Base-by-base conservation (phyloP, 2,797 vertebrate genomes). In the Fratercula arctica region DNA sequence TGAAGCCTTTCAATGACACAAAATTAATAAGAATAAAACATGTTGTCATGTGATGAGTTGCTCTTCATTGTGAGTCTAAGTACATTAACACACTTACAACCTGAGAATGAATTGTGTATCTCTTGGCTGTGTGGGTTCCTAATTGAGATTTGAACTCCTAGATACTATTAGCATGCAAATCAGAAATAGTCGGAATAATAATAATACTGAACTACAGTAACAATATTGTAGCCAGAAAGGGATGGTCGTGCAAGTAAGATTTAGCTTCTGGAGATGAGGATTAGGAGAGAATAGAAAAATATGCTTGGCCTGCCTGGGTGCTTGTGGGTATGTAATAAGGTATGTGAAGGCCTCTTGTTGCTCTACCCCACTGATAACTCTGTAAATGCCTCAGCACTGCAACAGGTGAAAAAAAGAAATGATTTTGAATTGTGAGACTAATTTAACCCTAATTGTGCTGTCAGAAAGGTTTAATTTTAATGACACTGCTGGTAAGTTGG, bases 111-210 rank as follows among this genome's bases (percentile, higher is more conserved):
- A 74, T 93, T 89, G 78, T 90, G 80, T 57, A 25, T 85, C 81
- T 92, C 74, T 53, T 63, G 76, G 64, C 82, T 91, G 73, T 78
- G 93, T 88, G 87, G 88, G 87, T n/a, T 93, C 69, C 83, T 95
- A 90, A 84, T 72, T 93, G 89, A 91, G 90, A 94, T 93, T 16
- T 80, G 85, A 95, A 53, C 82, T 93, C 85, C 89, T 64, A 56
- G 82, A 41, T 94, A 69, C 79, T 61, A 74, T 91, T 93, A 95
- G 73, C 80, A 91, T 96, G 87, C 76, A 93, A 91, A 91, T 93
- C 88, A 54, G 91, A 86, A 89, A 86, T 59, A 85, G 85, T 19
- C 61, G 90, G 89, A 79, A 89, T 93, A 86, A 93, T 84, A 73
- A 85, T 76, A 74, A 59, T 86, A 11, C 85, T 95, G 87, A 75